Evolutionary conservation across 2,113 vertebrate species (phyloP), one percentile per base, ranked within the genome.

Genomic region (Gila orcuttii): DNA sequence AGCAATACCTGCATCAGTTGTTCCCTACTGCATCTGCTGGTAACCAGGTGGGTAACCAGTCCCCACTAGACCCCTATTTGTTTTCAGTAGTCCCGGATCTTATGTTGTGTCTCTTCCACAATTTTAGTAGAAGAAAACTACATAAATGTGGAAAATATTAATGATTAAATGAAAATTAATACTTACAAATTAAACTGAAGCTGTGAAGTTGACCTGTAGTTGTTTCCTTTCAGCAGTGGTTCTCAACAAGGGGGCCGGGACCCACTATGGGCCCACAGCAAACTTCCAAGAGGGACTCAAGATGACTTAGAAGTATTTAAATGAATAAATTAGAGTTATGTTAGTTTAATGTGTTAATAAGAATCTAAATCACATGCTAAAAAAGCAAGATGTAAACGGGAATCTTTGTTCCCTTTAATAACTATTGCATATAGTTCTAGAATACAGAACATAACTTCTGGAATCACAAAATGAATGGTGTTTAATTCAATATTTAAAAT

Each of bases 1-100:
- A 80, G 79, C 28, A 82, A 68, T 82, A 82, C 79, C 79, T 21
- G 59, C 36, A n/a, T 42, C 15, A 23, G 11, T 36, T 36, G 62
- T 52, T 47, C n/a, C 39, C 12, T 33, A 9, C 45, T 28, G 28
- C 64, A 52, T 52, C 36, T 66, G 77, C 33, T 66, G 42, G 59
- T 21, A 81, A 81, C 59, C n/a, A 62, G 36, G 78, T n/a, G 59
- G n/a, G 21, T 15, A 75, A 79, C 52, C 33, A 59, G 28, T 59
- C 19, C 76, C 6, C 11, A 23, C 31, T 78, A 78, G 76, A 33
- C 31, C 21, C 68, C 42, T 25, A 75, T 17, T 42, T 47, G 12
- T 25, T 75, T 50, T 47, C 13, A 75, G 3, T 7, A 75, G n/a
- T 42, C 23, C 55, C 5, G 55, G 55, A 74, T 11, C 39, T 74